Evolutionary conservation across 2,797 vertebrate species (phyloP), one percentile per base, ranked within the genome.

Genomic region (Cryptoprocta ferox): DNA sequence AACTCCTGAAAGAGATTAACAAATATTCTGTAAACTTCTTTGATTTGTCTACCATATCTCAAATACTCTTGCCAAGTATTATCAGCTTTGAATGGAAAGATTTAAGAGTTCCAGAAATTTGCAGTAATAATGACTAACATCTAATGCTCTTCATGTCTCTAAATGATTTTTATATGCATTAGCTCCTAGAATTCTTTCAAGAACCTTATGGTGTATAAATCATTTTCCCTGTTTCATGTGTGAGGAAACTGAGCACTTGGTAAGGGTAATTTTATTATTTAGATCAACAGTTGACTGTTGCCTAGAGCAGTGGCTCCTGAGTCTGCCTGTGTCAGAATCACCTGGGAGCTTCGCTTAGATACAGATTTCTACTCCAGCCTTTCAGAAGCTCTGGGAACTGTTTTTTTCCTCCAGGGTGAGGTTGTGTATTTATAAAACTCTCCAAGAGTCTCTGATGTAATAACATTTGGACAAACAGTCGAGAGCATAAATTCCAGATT

Each of bases 311-410:
- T 89, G 83, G 39, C 50, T 45, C 16, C 50, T 50, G 39, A 68
- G 48, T 82, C 75, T 35, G 21, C 3, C 50, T 89, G 14, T 95
- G 50, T 84, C 50, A 70, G 42, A 66, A 68, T 89, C 75, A 63
- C 61, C 26, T 63, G 93, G 92, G 94, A 93, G 50, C 45, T 91
- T 76, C 94, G 84, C 82, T 89, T 94, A 91, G 73, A 50, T 75
- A 82, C 21, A 83, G 48, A 80, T 78, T 75, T 94, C 42, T 85
- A 1, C 19, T 68, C n/a, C 35, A 87, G 1, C 50, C n/a, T 96
- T 92, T 63, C 21, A 75, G 45, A 76, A 71, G 93, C 94, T 97
- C 97, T 75, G 30, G 28, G 73, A 75, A 26, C 15, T 75, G 45
- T 75, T 75, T 45, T 45, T 28, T 73, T 39, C 28, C 28, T 75